Base-by-base conservation (phyloP, 2,888 invertebrate species). In the Stomorhina lunata region DNA sequence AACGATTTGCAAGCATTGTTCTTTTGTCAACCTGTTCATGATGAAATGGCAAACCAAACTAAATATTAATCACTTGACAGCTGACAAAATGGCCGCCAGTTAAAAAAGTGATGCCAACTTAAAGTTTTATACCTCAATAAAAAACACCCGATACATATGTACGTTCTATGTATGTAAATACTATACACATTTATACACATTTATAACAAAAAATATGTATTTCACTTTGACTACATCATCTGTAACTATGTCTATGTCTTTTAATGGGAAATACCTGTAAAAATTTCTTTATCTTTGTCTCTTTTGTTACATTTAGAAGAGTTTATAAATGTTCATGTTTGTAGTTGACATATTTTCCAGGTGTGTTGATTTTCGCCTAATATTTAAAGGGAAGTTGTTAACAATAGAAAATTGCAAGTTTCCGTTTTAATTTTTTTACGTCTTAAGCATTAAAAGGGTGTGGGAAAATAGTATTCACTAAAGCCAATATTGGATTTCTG, bases 351-450 rank as follows among this genome's bases (percentile, higher is more conserved):
- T 27, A 63, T 20, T 65, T 65, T 65, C 6, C 9, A 6, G 29
- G 71, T 72, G 20, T 66, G 4, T 12, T 32, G 61, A 48, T 45
- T 69, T 17, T 6, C 10, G 27, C 20, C 53, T 37, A 22, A 59
- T 48, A 50, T 53, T 32, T 9, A 53, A 48, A 59, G 59, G 80
- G 76, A 81, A 76, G 32, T 76, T 76, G 53, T 63, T 66, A 61
- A 71, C 66, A 81, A 61, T 50, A 43, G 32, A 81, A 81, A 76
- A 81, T 76, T 81, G 71, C 76, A 76, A 59, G 53, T 71, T 72
- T 81, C 76, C 81, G 81, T 27, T 22, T n/a, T n/a, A 37, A n/a
- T 1, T 48, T 61, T 17, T 10, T 22, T 72, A 43, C 27, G 9
- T 32, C 25, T 53, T 37, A 0, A 4, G 12, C 9, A 34, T 6